phyloP scores from a whole-genome alignment of 2,797 vertebrate genomes.

The Ispidina picta region DNA sequence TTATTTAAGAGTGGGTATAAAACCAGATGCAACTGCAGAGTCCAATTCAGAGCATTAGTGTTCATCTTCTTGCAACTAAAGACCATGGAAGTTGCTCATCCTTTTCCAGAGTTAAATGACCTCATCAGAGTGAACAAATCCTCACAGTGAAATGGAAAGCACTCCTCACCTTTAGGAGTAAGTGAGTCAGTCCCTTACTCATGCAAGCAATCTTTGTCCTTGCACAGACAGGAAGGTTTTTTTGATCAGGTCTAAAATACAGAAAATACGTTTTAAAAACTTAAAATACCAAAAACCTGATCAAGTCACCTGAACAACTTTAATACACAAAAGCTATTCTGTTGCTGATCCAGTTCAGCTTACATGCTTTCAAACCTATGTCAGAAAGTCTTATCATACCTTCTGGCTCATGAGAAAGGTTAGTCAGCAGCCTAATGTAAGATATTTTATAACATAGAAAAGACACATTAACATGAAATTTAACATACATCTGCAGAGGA shows the following conservation, averaged over 20 bases:
- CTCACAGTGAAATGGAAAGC: neutral
- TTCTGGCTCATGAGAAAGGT: neutral
- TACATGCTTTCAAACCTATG: neutral
- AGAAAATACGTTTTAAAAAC: neutral
- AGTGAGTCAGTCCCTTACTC: conserved; percentile 16
- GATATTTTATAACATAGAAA: neutral
- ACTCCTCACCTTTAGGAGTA: neutral
- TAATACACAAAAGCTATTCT: neutral
- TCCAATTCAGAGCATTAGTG: neutral
- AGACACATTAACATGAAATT: neutral
- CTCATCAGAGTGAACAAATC: neutral
- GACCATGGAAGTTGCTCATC: neutral
- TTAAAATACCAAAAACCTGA: neutral
- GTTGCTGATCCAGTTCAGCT: neutral
- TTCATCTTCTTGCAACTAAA: neutral
- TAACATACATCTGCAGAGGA: neutral
- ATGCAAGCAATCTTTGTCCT: neutral
- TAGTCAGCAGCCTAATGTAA: neutral
- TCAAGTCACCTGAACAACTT: neutral
- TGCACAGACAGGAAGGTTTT: neutral
- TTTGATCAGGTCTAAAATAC: neutral
- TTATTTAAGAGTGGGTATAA: neutral
- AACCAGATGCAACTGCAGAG: neutral
- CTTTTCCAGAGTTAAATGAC: neutral
- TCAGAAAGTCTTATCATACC: neutral